Conservation (phyloP, 2,113 vertebrate genomes). For the Hydropotes inermis region DNA sequence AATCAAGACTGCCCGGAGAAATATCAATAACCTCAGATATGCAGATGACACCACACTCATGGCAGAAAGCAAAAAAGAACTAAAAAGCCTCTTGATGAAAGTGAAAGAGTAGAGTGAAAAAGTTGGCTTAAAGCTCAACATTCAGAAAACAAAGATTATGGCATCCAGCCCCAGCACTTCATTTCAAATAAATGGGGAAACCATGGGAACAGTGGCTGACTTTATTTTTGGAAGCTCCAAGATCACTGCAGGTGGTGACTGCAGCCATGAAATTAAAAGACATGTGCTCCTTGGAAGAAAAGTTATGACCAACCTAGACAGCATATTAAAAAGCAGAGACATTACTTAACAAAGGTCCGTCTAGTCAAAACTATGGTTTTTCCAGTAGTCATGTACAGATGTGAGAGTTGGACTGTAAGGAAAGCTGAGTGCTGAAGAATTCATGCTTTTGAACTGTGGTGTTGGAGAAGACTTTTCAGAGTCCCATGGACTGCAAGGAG, state of each 20-base stretch:
- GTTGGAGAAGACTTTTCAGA: neutral
- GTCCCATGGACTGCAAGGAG: neutral
- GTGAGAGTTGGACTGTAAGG: neutral
- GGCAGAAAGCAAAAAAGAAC: neutral
- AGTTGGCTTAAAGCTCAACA: neutral
- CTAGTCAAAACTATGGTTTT: neutral
- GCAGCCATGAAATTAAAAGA: neutral
- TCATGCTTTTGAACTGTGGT: neutral
- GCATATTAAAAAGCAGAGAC: neutral
- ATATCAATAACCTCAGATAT: neutral
- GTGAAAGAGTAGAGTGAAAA: neutral
- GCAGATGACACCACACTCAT: neutral
- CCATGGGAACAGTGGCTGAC: neutral
- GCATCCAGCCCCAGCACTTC: neutral
- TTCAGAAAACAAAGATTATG: neutral
- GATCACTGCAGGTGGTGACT: neutral
- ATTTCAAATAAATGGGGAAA: neutral
- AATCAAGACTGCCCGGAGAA: neutral
- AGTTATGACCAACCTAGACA: neutral
- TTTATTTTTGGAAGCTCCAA: neutral
- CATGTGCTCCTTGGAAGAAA: neutral
- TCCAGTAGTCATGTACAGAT: neutral
- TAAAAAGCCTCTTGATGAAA: neutral
- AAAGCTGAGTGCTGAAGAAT: neutral
- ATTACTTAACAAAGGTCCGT: neutral